These are phyloP conservation scores for Ceraclea dissimilis DNA, from an alignment of 2,888 invertebrate species.

Conservation along the genomic window DNA sequence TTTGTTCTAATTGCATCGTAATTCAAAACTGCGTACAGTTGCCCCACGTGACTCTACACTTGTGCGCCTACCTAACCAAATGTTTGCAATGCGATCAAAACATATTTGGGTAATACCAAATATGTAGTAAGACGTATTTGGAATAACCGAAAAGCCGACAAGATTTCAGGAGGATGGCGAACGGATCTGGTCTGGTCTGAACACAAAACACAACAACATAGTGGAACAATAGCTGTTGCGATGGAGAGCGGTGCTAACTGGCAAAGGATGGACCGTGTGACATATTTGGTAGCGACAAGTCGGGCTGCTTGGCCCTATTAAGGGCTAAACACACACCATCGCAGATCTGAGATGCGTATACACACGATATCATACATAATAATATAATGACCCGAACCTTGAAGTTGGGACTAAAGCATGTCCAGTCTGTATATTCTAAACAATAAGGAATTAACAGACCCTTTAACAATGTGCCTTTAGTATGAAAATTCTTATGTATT, in stretches of 20 bases:
- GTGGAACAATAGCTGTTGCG: too few species aligned
- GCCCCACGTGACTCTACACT: too few species aligned
- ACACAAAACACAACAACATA: background rate
- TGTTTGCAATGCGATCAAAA: conserved; percentile 1
- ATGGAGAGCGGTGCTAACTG: conserved; percentile 15
- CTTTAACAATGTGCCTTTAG: background rate
- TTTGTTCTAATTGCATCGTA: too few species aligned
- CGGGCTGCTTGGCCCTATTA: conserved; percentile 10
- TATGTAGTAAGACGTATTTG: conserved; percentile 12
- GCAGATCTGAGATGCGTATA: background rate
- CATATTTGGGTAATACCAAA: conserved; percentile 14
- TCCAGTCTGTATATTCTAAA: too few species aligned
- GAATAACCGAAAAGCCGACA: conserved; percentile 12
- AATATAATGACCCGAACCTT: too few species aligned
- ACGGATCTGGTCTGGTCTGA: background rate
- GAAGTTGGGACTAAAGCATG: too few species aligned
- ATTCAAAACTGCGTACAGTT: too few species aligned
- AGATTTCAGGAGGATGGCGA: conserved; percentile 5
- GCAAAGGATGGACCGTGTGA: conserved; percentile 13
- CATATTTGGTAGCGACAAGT: conserved; percentile 23
- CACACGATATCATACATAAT: background rate
- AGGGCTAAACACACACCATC: conserved; percentile 9
- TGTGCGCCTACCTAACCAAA: conserved; percentile 1
- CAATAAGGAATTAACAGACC: background rate
- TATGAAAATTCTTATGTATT: background rate